Conservation (phyloP, 2,797 vertebrate species). For the Rhabdomys pumilio region DNA sequence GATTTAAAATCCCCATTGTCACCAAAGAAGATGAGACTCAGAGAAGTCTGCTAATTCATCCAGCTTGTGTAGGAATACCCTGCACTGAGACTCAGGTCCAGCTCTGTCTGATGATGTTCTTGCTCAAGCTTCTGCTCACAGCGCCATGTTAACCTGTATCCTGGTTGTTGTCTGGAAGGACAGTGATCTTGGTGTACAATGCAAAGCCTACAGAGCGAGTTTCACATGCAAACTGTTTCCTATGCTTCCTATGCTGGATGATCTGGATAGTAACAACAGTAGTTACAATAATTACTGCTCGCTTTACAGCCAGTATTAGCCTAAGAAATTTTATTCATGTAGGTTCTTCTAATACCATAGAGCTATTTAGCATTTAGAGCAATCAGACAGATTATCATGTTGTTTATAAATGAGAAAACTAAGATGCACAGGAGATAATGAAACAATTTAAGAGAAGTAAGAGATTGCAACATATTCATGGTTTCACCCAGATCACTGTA, state of each 20-base stretch:
- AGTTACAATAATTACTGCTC: background rate
- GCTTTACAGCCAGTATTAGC: background rate
- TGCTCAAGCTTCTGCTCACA: background rate
- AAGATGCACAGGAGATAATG: background rate
- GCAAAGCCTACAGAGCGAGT: background rate
- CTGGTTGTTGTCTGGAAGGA: background rate
- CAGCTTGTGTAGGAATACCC: background rate
- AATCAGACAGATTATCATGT: background rate
- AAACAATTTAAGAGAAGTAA: background rate
- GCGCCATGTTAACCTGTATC: background rate
- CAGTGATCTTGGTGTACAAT: background rate
- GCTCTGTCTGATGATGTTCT: background rate
- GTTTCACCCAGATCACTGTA: background rate
- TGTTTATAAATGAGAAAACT: background rate
- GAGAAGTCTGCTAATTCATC: background rate
- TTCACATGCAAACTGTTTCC: conserved; percentile 38
- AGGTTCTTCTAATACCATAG: background rate
- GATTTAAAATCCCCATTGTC: background rate
- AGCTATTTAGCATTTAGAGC: background rate
- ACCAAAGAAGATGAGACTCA: conserved; percentile 16
- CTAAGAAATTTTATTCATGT: background rate
- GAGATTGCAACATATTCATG: background rate
- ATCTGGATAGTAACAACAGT: background rate
- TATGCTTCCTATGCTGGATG: background rate
- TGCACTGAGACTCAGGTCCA: background rate